Percentiles rank a stretch among this genome's conserved stretches.
Conservation (phyloP, 92 coral and sea anemone species). For the Heliopora coerulea region DNA sequence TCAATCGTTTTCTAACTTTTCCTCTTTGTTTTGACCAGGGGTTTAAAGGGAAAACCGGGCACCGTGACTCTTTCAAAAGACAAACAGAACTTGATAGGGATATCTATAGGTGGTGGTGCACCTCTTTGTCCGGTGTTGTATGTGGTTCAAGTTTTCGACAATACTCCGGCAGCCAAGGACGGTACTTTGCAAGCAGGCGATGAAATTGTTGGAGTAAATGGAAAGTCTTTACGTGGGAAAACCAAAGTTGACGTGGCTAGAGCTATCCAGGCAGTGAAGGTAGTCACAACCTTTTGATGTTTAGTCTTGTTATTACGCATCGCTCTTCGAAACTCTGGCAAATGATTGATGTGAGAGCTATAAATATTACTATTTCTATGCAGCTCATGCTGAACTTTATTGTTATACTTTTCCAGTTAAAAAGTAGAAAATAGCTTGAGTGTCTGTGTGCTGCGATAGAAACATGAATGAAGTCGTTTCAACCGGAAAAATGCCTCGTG, state of each 20-base stretch:
- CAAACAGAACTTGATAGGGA: constrained; percentile 94
- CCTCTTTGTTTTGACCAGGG: constrained; percentile 51
- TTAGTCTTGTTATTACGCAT: not conserved
- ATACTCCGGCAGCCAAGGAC: constrained; percentile 97
- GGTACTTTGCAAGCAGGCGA: constrained; percentile 96
- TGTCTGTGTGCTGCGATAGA: too few species aligned
- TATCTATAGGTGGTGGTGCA: constrained; percentile 98
- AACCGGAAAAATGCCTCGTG: too few species aligned
- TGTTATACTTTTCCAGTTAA: too few species aligned
- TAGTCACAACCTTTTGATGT: constrained; percentile 28
- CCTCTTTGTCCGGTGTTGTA: constrained; percentile 97
- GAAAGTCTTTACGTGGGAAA: constrained; percentile 93
- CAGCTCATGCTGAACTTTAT: too few species aligned
- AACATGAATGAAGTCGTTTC: too few species aligned
- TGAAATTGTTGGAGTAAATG: constrained; percentile 99
- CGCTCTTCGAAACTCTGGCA: too few species aligned
- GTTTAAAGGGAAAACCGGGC: constrained; percentile 96
- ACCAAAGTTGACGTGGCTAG: constrained; percentile 99
- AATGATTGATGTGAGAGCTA: too few species aligned
- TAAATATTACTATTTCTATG: too few species aligned
- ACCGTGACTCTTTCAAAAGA: constrained; percentile 88
- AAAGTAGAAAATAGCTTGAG: too few species aligned
- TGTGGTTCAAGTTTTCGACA: constrained; percentile 98
- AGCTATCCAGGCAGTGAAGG: constrained; percentile 97
- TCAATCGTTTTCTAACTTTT: not conserved